Evolutionary conservation across 2,113 vertebrate genomes (phyloP), one percentile per base, ranked within the genome.

Genomic region (Chrysochloris asiatica): DNA sequence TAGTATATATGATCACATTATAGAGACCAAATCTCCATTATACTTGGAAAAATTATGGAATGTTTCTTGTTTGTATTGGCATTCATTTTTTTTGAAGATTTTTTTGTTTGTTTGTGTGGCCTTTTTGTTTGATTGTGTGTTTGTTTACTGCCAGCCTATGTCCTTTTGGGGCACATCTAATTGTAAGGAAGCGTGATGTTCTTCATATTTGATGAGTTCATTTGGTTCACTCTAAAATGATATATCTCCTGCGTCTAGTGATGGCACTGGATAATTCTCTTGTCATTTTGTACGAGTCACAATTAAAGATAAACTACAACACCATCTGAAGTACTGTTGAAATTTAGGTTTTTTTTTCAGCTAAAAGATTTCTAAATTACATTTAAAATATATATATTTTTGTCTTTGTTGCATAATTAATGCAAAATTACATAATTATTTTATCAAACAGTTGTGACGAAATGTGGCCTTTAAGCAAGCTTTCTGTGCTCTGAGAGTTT

Each of bases 381-480:
- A 86, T 91, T 93, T 89, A 89, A 94, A 91, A 54, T 78, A 81
- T 89, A 79, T 36, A 72, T 8, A 56, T 76, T 85, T n/a, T 89
- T 86, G 22, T 67, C 47, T n/a, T n/a, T 88, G 21, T 67, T 88
- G 65, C 77, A 48, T 77, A 91, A 79, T 89, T 93, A 91, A 79
- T 88, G 3, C 47, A 56, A 90, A 88, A 93, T 95, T 95, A 73
- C 43, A 80, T 61, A 91, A 93, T 78, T 75, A 75, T 33, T 78
- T 95, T 90, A 94, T 83, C 52, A 90, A 65, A 90, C 86, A 71
- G 4, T 2, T 81, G 28, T 94, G 65, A 86, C 91, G 69, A 95
- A 95, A 94, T 69, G 21, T 88, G 90, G 36, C 83, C 76, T 93
- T 94, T 93, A 83, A 69, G 12, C 22, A 91, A 82, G 21, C 6